Conservation (phyloP, 2,113 vertebrate genomes). For the Sceloporus tristichus region DNA sequence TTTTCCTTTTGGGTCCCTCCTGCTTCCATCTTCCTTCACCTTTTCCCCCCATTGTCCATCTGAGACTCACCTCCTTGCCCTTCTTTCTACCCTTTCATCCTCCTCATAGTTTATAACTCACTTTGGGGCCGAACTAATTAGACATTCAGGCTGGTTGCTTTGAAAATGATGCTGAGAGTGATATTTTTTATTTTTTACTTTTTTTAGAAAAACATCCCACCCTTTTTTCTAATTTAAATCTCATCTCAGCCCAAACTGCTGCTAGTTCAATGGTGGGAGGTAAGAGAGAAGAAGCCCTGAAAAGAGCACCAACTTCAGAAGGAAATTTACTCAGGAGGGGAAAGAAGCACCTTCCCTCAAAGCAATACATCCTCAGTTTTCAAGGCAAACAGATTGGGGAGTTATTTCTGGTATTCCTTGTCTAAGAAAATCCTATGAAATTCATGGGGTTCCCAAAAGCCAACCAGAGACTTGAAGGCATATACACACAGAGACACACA, state of each 20-base stretch:
- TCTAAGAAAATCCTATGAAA: too few species aligned
- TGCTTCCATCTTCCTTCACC: slow-evolving; percentile 44
- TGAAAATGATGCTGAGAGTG: neutral
- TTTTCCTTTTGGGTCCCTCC: slow-evolving; percentile 38
- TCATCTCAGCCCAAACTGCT: neutral
- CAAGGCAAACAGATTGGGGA: too few species aligned
- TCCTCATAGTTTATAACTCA: neutral
- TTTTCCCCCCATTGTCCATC: neutral
- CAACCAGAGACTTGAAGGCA: too few species aligned
- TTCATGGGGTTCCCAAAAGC: too few species aligned
- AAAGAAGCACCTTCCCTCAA: too few species aligned
- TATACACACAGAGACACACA: too few species aligned
- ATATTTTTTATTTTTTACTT: neutral
- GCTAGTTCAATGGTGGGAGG: neutral
- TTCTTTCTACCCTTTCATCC: neutral
- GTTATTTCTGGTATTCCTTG: too few species aligned
- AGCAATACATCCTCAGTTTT: too few species aligned
- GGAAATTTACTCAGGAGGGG: too few species aligned
- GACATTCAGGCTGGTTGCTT: neutral
- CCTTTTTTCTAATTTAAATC: neutral
- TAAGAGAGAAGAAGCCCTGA: too few species aligned
- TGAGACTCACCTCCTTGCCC: neutral
- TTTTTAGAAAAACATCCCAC: neutral
- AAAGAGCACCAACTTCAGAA: too few species aligned
- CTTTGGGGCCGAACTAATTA: neutral